Evolutionary conservation across 1,140 invertebrate genomes (phyloP).

Genomic region (Brachionus sp.): DNA sequence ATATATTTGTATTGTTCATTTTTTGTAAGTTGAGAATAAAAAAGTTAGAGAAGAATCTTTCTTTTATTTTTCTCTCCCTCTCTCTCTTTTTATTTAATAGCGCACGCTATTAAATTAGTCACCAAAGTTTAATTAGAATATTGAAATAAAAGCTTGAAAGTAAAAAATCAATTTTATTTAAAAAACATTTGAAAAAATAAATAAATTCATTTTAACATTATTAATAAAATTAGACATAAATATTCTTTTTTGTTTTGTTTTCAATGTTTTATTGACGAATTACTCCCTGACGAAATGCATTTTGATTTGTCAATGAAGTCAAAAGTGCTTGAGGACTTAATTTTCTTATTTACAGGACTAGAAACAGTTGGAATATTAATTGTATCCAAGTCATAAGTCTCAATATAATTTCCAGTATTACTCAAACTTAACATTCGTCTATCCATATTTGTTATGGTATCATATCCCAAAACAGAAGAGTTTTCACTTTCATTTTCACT

Average conservation of each 20-base stretch:
- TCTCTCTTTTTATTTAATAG: no score
- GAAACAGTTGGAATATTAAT: background rate
- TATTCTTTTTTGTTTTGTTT: background rate
- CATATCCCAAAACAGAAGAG: background rate
- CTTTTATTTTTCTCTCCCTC: no score
- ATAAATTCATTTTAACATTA: no score
- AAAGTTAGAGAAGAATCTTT: no score
- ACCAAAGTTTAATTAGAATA: no score
- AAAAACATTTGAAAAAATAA: no score
- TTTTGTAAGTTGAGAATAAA: no score
- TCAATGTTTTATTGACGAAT: background rate
- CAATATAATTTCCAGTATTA: background rate
- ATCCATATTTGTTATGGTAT: background rate
- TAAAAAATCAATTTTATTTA: no score
- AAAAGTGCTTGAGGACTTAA: background rate
- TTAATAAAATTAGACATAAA: background rate
- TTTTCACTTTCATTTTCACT: background rate
- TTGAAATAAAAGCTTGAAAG: no score
- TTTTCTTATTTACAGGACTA: background rate
- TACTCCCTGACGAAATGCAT: background rate
- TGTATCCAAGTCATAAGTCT: background rate
- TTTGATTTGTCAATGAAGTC: background rate
- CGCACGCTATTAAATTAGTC: no score
- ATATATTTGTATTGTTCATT: no score
- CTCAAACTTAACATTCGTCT: background rate